phyloP scores from a whole-genome alignment of 2,797 vertebrate genomes.

The Chaunax sp. region DNA sequence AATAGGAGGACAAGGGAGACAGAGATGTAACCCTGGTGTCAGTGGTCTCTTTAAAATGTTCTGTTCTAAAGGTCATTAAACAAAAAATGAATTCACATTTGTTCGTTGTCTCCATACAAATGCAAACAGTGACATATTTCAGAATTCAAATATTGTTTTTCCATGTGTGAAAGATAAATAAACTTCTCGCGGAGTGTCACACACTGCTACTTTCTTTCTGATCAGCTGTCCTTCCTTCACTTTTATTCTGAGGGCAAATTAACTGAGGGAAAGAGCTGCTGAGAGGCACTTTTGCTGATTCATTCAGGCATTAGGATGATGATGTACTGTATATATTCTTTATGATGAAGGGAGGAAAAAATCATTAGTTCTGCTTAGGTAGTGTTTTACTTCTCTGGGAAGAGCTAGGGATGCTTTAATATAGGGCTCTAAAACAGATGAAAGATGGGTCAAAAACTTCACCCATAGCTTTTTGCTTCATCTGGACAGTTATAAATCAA shows the following conservation, averaged over 20 bases:
- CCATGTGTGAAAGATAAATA: background rate
- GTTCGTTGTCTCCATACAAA: no score
- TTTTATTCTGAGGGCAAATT: constrained; percentile 49
- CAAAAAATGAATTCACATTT: no score
- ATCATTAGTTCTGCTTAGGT: constrained; percentile 41
- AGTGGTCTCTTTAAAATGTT: no score
- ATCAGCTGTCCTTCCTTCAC: constrained; percentile 32
- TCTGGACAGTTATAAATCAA: background rate
- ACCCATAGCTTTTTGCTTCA: background rate
- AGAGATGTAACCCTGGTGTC: no score
- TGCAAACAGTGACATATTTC: background rate
- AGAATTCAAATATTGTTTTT: background rate
- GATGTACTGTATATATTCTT: constrained; percentile 30
- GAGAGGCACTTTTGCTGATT: constrained; percentile 58
- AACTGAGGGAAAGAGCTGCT: constrained; percentile 32
- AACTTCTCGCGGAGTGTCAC: background rate
- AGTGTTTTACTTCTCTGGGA: constrained; percentile 12
- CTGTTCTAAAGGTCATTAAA: no score
- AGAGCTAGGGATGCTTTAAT: constrained; percentile 17
- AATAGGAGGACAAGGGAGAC: background rate
- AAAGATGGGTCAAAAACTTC: constrained; percentile 13
- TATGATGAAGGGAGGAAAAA: constrained; percentile 35
- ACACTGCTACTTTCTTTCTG: constrained; percentile 11
- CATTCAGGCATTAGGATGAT: constrained; percentile 55
- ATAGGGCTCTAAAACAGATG: constrained; percentile 6